Conservation (phyloP, 2,113 vertebrate species). For the Acinonyx jubatus region DNA sequence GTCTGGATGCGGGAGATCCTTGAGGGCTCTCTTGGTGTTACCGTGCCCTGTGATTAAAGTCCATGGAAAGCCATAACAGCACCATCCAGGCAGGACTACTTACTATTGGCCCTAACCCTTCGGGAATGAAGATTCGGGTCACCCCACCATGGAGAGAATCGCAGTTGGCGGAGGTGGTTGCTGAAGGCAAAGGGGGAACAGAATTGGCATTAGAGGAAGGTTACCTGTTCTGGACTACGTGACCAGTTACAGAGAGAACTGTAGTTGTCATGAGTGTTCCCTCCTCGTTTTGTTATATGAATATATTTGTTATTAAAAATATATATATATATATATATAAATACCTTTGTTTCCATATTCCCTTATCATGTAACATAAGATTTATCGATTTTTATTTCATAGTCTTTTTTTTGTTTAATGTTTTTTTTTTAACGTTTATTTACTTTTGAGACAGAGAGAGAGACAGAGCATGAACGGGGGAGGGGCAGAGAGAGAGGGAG, state of each 20-base stretch:
- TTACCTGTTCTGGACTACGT: neutral
- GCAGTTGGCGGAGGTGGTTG: neutral
- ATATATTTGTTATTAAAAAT: neutral
- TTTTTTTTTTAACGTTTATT: too few relatives aligned
- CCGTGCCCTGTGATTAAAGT: neutral
- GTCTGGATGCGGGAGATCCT: neutral
- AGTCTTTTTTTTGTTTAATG: neutral
- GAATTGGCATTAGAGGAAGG: neutral
- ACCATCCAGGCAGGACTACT: neutral
- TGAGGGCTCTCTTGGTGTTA: neutral
- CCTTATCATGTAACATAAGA: neutral
- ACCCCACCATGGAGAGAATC: neutral
- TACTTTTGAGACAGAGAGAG: too few relatives aligned
- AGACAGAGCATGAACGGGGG: too few relatives aligned
- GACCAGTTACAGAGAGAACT: neutral
- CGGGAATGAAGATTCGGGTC: neutral
- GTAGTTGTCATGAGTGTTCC: neutral
- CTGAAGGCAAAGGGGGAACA: neutral
- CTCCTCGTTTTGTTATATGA: neutral
- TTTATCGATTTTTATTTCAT: neutral
- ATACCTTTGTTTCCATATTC: neutral
- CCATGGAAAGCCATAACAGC: neutral
- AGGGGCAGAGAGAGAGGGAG: too few relatives aligned
- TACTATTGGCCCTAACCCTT: neutral
- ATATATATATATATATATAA: neutral